Percentiles rank a stretch among this genome's conserved stretches.
phyloP scores from a whole-genome alignment of 2,797 vertebrate species.

The Microcaecilia unicolor region DNA sequence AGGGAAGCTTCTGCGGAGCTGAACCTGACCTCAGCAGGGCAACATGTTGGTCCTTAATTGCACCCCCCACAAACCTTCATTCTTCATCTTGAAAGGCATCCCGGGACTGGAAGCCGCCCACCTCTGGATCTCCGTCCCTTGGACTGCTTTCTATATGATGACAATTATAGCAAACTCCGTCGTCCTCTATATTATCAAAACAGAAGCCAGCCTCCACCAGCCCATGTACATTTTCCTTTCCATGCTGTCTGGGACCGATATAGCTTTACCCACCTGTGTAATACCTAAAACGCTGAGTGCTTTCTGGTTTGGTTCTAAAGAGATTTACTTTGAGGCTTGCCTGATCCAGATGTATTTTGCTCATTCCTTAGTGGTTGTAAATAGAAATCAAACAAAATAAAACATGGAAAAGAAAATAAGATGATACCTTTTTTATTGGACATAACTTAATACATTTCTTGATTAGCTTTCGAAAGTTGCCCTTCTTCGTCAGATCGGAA shows the following conservation, averaged over 20 bases:
- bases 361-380: constrained; percentile 73
- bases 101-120: constrained; percentile 13
- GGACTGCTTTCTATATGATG: background rate
- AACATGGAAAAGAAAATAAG: no score
- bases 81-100: constrained; percentile 11
- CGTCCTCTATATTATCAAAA: constrained; percentile 8
- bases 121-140: constrained; percentile 11
- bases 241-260: constrained; percentile 52
- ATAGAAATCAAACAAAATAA: no score
- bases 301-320: constrained; percentile 44
- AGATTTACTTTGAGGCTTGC: constrained; percentile 53
- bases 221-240: constrained; percentile 40
- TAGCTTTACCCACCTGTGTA: constrained; percentile 48
- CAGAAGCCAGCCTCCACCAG: background rate
- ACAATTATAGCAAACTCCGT: constrained; percentile 10
- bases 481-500: no score
- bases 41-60: background rate
- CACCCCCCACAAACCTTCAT: background rate
- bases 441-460: no score
- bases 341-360: constrained; percentile 69
- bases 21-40: no score
- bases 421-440: no score
- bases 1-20: no score
- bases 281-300: constrained; percentile 53
- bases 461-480: no score